Evolutionary conservation across 92 coral and sea anemone genomes (phyloP).

Genomic region (Bergia puertoricense): DNA sequence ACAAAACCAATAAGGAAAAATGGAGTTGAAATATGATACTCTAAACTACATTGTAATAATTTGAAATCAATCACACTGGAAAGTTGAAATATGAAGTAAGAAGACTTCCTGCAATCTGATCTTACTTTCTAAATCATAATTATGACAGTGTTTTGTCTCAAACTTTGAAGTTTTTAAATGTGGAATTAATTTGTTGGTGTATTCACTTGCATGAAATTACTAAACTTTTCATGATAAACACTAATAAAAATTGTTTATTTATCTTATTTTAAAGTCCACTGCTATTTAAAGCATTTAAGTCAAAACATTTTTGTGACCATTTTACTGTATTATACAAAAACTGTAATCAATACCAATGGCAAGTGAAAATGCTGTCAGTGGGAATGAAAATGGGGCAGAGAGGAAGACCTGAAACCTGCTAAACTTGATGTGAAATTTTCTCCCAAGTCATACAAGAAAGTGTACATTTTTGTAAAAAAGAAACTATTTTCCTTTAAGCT

Average conservation of each 20-base stretch:
- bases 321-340: no score
- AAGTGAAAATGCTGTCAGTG: not conserved
- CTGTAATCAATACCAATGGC: not conserved
- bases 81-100: not conserved
- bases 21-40: not conserved
- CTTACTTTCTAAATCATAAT: not conserved
- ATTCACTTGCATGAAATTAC: not conserved
- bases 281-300: not conserved
- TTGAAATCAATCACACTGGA: not conserved
- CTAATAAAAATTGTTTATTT: not conserved
- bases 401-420: no score
- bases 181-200: not conserved
- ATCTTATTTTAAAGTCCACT: not conserved
- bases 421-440: no score
- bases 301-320: not conserved
- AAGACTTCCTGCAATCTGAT: slow-evolving; percentile 1
- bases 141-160: not conserved
- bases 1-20: not conserved
- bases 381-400: no score
- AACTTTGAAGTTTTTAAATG: not conserved
- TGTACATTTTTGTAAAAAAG: no score
- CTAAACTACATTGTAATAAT: not conserved
- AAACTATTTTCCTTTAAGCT: not conserved
- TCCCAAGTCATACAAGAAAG: no score
- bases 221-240: not conserved